These are phyloP conservation scores for Dynastes hyllus DNA, from an alignment of 2,888 invertebrate species.

Conservation along the genomic window DNA sequence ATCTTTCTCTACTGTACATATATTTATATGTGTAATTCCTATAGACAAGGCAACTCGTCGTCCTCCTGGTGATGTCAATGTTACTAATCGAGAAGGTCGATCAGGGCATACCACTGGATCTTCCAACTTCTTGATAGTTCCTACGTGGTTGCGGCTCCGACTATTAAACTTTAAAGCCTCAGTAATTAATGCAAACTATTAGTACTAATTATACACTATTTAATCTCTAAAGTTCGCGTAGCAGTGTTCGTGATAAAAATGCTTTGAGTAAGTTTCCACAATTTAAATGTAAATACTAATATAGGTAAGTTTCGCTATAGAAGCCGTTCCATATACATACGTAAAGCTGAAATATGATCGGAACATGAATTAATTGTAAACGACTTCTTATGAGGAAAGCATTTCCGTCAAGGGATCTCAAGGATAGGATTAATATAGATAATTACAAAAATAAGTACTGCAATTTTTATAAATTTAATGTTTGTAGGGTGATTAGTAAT, in stretches of 20 bases:
- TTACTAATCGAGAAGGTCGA: constrained; percentile 6
- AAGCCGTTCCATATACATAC: background rate
- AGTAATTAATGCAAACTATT: constrained; percentile 40
- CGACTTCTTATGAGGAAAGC: background rate
- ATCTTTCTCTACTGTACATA: no score
- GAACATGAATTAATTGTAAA: background rate
- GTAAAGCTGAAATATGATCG: constrained; percentile 25
- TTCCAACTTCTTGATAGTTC: constrained; percentile 36
- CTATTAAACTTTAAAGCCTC: constrained; percentile 35
- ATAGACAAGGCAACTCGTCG: no score
- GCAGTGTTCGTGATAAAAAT: constrained; percentile 20
- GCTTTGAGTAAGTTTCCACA: background rate
- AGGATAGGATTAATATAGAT: no score
- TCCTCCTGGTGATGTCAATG: background rate
- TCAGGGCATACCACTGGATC: constrained; percentile 12
- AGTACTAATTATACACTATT: constrained; percentile 28
- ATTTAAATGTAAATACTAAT: constrained; percentile 19
- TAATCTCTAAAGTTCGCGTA: constrained; percentile 33
- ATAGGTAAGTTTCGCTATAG: background rate
- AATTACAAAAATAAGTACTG: no score
- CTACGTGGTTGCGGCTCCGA: constrained; percentile 10
- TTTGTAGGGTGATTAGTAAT: no score
- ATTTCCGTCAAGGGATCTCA: no score
- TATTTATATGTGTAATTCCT: no score
- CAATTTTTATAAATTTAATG: no score